Evolutionary conservation across 2,797 vertebrate species (phyloP).

Genomic region (Lacerta agilis): DNA sequence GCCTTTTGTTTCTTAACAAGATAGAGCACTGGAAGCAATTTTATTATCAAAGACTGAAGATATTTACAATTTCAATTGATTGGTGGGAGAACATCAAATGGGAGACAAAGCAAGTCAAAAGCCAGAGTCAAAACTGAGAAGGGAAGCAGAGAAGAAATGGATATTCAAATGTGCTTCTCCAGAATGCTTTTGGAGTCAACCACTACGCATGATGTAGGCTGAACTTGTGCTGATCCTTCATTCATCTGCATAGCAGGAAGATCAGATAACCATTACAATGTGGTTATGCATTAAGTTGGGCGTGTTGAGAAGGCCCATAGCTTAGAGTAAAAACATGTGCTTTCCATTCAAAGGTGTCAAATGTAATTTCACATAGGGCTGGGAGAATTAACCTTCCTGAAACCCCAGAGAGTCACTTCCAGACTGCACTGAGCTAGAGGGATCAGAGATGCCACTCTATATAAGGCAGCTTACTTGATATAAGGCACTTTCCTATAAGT

Average conservation of each 20-base stretch:
- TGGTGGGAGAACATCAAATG: neutral
- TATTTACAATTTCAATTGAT: constrained; percentile 20
- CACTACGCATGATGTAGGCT: neutral
- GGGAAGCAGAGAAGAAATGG: neutral
- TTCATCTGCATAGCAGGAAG: neutral
- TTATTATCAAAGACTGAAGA: constrained; percentile 29
- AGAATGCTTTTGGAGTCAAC: neutral
- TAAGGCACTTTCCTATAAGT: neutral
- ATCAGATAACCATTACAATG: neutral
- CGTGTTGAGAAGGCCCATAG: too few relatives aligned
- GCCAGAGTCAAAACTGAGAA: neutral
- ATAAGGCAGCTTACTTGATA: neutral
- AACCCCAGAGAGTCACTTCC: too few relatives aligned
- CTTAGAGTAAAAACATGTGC: too few relatives aligned
- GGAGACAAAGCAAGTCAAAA: neutral
- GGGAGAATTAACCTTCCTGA: too few relatives aligned
- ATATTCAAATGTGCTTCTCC: neutral
- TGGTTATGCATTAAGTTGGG: too few relatives aligned
- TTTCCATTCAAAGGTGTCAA: too few relatives aligned
- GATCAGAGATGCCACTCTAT: neutral
- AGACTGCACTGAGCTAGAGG: neutral
- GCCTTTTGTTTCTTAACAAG: constrained; percentile 31
- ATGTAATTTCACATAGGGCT: too few relatives aligned
- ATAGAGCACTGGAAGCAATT: neutral
- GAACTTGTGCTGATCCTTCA: neutral